phyloP scores from a whole-genome alignment of 1,140 invertebrate species.

The Coboldia fuscipes region DNA sequence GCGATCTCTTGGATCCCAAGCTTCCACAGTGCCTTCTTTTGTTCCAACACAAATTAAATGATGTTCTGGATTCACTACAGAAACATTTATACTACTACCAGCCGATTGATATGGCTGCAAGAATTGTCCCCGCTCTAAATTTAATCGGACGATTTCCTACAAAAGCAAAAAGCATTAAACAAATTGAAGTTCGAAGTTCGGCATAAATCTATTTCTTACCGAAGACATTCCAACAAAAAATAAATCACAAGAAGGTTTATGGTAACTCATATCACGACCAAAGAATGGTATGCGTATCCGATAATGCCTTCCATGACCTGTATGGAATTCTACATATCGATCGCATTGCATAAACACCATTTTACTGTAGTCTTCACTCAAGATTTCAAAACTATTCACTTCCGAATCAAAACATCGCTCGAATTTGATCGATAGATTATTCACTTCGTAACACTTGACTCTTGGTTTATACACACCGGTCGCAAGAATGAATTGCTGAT shows the following conservation, averaged over 20 bases:
- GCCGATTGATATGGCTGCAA: slow-evolving; percentile 59
- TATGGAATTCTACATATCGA: slow-evolving; percentile 89
- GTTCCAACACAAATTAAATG: slow-evolving; percentile 73
- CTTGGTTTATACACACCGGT: slow-evolving; percentile 94
- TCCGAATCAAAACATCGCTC: slow-evolving; percentile 96
- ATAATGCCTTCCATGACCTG: slow-evolving; percentile 77
- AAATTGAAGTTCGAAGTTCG: background rate
- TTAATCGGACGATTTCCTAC: slow-evolving; percentile 80
- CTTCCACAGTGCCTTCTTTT: slow-evolving; percentile 81
- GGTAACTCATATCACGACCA: slow-evolving; percentile 86
- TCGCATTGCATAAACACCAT: slow-evolving; percentile 63
- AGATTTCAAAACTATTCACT: slow-evolving; percentile 65
- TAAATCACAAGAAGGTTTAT: slow-evolving; percentile 75
- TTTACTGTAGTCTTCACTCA: slow-evolving; percentile 80
- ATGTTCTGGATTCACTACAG: slow-evolving; percentile 73
- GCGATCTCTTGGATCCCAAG: slow-evolving; percentile 79
- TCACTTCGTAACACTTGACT: slow-evolving; percentile 88
- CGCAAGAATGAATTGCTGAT: slow-evolving; percentile 81
- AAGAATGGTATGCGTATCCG: slow-evolving; percentile 82
- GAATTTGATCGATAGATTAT: slow-evolving; percentile 93
- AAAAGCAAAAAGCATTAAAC: slow-evolving; percentile 3
- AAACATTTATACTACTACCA: slow-evolving; percentile 54
- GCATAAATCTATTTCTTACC: slow-evolving; percentile 21
- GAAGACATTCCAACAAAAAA: slow-evolving; percentile 71
- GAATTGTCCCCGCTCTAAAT: slow-evolving; percentile 90